Evolutionary conservation across 2,888 invertebrate genomes (phyloP).

Genomic region (Melolontha melolontha): DNA sequence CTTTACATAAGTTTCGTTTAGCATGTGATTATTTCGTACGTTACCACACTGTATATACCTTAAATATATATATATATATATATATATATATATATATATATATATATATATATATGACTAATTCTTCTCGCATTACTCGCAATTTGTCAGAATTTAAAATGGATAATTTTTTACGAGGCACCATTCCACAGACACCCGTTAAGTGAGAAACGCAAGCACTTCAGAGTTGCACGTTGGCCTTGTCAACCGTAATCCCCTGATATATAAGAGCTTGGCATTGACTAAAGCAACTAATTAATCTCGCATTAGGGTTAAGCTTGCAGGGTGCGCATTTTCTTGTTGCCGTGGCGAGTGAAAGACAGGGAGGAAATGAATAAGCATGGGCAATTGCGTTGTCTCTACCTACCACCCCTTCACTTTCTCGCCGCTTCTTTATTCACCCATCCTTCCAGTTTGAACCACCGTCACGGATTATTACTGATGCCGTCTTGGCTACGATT

Average conservation of each 20-base stretch:
- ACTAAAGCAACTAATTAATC: slow-evolving; percentile 62
- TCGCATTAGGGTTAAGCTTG: slow-evolving; percentile 57
- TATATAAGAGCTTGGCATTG: slow-evolving; percentile 61
- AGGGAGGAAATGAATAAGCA: slow-evolving; percentile 36
- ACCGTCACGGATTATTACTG: slow-evolving; percentile 41
- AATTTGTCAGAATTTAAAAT: slow-evolving; percentile 53
- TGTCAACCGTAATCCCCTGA: slow-evolving; percentile 55
- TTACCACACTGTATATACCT: background rate
- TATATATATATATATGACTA: background rate
- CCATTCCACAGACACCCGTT: slow-evolving; percentile 37
- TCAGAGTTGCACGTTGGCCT: slow-evolving; percentile 27
- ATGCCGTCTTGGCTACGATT: slow-evolving; percentile 39
- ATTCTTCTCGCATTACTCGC: slow-evolving; percentile 11
- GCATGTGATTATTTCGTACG: no score
- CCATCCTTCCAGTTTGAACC: slow-evolving; percentile 7
- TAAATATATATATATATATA: background rate
- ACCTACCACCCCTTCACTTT: slow-evolving; percentile 6
- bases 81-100: slow-evolving; percentile 1
- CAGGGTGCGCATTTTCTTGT: slow-evolving; percentile 35
- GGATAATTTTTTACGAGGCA: slow-evolving; percentile 44
- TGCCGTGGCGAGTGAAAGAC: slow-evolving; percentile 27
- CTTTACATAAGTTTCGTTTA: no score
- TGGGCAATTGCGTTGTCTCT: slow-evolving; percentile 32
- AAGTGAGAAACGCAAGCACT: slow-evolving; percentile 31
- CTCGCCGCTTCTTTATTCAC: slow-evolving; percentile 14